These are phyloP conservation scores for Lucilia cuprina DNA, from an alignment of 1,140 invertebrate genomes.

Conservation along the genomic window DNA sequence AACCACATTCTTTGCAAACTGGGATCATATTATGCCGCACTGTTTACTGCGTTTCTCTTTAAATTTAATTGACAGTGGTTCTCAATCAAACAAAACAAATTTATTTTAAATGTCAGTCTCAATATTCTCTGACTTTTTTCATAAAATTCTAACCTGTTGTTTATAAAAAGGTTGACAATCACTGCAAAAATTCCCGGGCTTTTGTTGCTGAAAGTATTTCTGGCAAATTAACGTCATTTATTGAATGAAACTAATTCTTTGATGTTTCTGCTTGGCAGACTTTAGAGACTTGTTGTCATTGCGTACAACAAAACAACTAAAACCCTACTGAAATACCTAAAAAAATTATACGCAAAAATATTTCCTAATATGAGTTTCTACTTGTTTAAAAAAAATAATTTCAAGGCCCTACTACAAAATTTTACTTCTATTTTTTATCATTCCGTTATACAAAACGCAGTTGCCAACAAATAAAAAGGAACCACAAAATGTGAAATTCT, in stretches of 20 bases:
- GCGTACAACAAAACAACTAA: neutral
- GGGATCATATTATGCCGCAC: conserved; percentile 20
- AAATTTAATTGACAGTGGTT: conserved; percentile 22
- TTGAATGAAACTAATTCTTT: conserved; percentile 32
- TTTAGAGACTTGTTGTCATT: conserved; percentile 22
- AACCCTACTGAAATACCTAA: neutral
- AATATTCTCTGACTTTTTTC: too few species aligned
- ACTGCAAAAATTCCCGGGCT: too few species aligned
- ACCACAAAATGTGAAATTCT: conserved; percentile 32
- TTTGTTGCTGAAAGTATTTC: neutral
- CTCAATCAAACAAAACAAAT: neutral
- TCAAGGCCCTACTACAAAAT: neutral
- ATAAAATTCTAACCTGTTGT: too few species aligned
- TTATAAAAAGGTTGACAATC: neutral
- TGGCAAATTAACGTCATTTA: conserved; percentile 30
- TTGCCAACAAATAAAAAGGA: neutral
- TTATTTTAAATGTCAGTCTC: too few species aligned
- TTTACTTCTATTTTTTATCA: conserved; percentile 4
- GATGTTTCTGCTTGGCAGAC: conserved; percentile 24
- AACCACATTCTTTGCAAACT: conserved; percentile 24
- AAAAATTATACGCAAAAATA: neutral
- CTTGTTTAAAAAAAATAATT: neutral
- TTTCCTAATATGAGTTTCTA: neutral
- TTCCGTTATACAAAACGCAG: neutral
- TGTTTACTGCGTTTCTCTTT: neutral